Base-by-base conservation (phyloP, 1,140 invertebrate genomes). In the Coelopa frigida region DNA sequence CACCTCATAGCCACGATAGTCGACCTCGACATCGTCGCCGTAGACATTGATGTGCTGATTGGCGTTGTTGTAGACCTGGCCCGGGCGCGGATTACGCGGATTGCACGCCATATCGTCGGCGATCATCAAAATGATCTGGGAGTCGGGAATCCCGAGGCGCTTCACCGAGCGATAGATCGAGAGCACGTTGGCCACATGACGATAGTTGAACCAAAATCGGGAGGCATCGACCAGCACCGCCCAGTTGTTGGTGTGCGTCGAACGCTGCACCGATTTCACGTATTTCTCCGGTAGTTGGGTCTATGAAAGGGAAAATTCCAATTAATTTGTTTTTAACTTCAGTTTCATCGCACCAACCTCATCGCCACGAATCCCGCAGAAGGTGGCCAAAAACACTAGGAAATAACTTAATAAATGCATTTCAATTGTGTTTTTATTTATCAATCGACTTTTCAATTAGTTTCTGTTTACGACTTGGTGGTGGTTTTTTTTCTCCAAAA, bases 21-120 rank as follows among this genome's bases (percentile, higher is more conserved):
- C 97, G 0, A 99, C 96, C 78, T 99, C 96, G 11, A 99, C 94
- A 78, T 99, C 96, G 75, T 98, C 92, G 35, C 94, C 94, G 72
- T 98, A 99, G 1, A 99, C 94, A 75, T 99, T 98, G 32, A 98
- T 96, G 61, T 96, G 89, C 68, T 98, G 89, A 71, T 97, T 89
- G 38, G 90, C 91, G 74, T 98, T 98, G 64, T 98, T 98, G 62
- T 94, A 99, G 5, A 99, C 94, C 4, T 93, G 94, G 0, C 91
- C 96, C n/a, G 97, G 95, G 20, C 89, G 76, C 4, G 96, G 95
- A 75, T 99, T 99, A 50, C 96, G 74, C 0, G 95, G 82, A 76
- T 99, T 99, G 62, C 97, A 99, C 1, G 97, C 94, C 93, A 99
- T 98, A 61, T 99, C 96, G 74, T 99, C 97, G 18, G 96, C 95